Evolutionary conservation across 2,113 vertebrate species (phyloP).

Genomic region (Notothenia rossii): DNA sequence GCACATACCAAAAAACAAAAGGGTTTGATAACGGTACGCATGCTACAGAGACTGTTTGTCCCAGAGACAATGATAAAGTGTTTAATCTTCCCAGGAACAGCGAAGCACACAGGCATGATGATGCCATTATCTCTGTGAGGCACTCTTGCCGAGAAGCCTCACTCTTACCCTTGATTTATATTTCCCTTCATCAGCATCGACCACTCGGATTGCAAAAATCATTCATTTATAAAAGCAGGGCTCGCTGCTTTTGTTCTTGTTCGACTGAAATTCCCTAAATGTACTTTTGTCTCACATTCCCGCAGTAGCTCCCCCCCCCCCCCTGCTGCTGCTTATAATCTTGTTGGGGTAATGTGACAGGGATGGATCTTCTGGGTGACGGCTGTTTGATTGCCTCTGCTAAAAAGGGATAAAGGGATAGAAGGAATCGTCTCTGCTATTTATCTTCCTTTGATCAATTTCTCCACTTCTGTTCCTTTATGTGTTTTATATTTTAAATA

Average conservation of each 20-base stretch:
- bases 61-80: conserved; percentile 82
- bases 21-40: conserved; percentile 61
- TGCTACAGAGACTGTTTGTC: conserved; percentile 59
- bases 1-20: conserved; percentile 8
- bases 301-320: conserved; percentile 11
- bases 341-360: conserved; percentile 65
- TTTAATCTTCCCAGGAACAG: conserved; percentile 82
- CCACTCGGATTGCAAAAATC: conserved; percentile 75
- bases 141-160: conserved; percentile 59
- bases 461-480: conserved; percentile 32
- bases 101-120: conserved; percentile 71
- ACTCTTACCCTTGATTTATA: conserved; percentile 77
- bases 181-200: conserved; percentile 76
- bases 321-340: conserved; percentile 24
- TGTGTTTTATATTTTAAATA: conserved; percentile 31
- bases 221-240: conserved; percentile 74
- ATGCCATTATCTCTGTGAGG: conserved; percentile 76
- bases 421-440: conserved; percentile 58
- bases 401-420: conserved; percentile 71
- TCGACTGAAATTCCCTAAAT: conserved; percentile 58
- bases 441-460: conserved; percentile 73
- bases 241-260: conserved; percentile 56
- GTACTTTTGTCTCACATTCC: conserved; percentile 59
- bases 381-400: conserved; percentile 69
- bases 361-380: conserved; percentile 67